Percentiles rank a stretch among this genome's conserved stretches.
These are phyloP conservation scores for Phasianus colchicus DNA, from an alignment of 2,113 vertebrate species.

Conservation along the genomic window DNA sequence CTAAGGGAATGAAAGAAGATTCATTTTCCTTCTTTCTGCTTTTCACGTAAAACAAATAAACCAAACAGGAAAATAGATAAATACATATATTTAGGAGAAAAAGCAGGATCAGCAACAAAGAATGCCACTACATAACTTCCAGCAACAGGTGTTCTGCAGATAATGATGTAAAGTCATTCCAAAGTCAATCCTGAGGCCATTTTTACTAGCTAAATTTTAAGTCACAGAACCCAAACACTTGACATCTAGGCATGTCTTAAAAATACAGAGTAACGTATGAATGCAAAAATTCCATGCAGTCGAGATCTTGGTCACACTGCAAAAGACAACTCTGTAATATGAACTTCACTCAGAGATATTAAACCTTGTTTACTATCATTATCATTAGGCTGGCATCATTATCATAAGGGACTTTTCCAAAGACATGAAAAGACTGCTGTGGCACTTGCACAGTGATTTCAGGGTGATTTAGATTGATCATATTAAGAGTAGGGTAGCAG, in stretches of 20 bases:
- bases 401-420: not conserved
- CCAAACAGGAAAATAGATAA: not conserved
- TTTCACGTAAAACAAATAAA: not conserved
- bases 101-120: not conserved
- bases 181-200: not conserved
- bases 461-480: not conserved
- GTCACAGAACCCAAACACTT: not conserved
- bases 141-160: not conserved
- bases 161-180: not conserved
- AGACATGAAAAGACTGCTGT: not conserved
- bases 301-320: not conserved
- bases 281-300: not conserved
- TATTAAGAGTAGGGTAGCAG: not conserved
- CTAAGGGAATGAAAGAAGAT: not conserved
- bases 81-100: not conserved
- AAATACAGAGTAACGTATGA: not conserved
- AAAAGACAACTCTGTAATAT: not conserved
- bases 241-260: not conserved
- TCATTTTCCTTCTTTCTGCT: not conserved
- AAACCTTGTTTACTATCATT: not conserved
- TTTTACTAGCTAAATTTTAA: not conserved
- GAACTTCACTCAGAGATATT: not conserved
- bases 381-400: not conserved
- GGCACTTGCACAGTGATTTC: not conserved
- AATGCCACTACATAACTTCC: not conserved